Evolutionary conservation across 2,113 vertebrate genomes (phyloP).

Genomic region (Coptodon rendalli): DNA sequence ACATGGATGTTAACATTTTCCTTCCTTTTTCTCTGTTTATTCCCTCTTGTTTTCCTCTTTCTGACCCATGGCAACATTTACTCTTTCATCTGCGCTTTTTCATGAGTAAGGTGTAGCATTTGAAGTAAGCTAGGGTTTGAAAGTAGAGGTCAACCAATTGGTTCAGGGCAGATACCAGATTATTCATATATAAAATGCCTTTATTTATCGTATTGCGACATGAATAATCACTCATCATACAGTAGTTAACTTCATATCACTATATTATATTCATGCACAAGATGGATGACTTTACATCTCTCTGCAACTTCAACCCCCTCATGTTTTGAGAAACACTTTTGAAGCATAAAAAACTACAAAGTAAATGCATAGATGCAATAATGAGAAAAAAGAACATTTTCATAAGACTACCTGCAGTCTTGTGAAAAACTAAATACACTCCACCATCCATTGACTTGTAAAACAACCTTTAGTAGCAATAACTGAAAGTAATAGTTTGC

Average conservation of each 20-base stretch:
- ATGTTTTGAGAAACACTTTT: neutral
- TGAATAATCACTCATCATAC: neutral
- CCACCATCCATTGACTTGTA: neutral
- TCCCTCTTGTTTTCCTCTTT: neutral
- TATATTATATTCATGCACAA: neutral
- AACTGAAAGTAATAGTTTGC: neutral
- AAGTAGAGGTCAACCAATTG: neutral
- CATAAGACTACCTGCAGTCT: neutral
- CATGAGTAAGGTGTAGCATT: neutral
- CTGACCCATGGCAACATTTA: neutral
- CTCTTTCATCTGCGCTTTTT: neutral
- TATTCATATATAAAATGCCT: neutral
- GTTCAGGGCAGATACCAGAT: neutral
- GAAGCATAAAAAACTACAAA: neutral
- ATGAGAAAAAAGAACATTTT: neutral
- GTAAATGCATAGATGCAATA: neutral
- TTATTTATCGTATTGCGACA: neutral
- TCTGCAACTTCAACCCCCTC: neutral
- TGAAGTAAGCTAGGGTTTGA: neutral
- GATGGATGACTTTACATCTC: neutral
- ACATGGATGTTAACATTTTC: conserved; percentile 3
- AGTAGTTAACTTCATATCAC: neutral
- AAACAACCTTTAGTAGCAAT: neutral
- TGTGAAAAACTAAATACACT: neutral
- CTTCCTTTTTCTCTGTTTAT: neutral